A percentile compares a stretch with the other conserved stretches of the same genome.
phyloP scores from a whole-genome alignment of 2,888 invertebrate species.

The Protophormia terraenovae region DNA sequence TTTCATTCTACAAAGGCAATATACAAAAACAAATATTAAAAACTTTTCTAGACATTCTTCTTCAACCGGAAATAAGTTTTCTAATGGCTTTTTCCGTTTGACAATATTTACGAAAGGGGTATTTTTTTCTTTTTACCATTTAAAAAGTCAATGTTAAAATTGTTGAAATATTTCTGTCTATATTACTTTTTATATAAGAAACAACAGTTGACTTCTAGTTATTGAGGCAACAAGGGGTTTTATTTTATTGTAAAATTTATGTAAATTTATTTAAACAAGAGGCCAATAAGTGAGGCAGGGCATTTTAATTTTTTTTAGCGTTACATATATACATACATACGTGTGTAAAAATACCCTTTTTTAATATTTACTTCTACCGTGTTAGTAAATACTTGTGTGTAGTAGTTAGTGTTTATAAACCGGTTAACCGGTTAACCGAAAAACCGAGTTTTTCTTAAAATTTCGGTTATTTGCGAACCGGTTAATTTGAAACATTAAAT shows the following conservation, averaged over 20 bases:
- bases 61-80: constrained; percentile 34
- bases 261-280: constrained; percentile 24
- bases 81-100: constrained; percentile 18
- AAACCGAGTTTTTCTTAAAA: no score
- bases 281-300: neutral
- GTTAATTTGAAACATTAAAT: no score
- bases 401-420: no score
- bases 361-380: neutral
- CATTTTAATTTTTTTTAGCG: neutral
- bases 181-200: neutral
- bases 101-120: neutral
- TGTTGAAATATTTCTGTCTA: neutral
- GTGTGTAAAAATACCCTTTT: neutral
- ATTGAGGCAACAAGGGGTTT: neutral
- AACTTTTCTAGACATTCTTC: neutral
- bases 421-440: no score
- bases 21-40: neutral
- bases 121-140: neutral
- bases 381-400: neutral
- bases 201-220: neutral
- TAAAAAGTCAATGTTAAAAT: neutral
- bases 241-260: constrained; percentile 16
- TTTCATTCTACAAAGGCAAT: neutral
- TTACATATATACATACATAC: neutral
- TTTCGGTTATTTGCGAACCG: no score